Conservation (phyloP, 2,888 invertebrate genomes). For the Tortricodes alternella region DNA sequence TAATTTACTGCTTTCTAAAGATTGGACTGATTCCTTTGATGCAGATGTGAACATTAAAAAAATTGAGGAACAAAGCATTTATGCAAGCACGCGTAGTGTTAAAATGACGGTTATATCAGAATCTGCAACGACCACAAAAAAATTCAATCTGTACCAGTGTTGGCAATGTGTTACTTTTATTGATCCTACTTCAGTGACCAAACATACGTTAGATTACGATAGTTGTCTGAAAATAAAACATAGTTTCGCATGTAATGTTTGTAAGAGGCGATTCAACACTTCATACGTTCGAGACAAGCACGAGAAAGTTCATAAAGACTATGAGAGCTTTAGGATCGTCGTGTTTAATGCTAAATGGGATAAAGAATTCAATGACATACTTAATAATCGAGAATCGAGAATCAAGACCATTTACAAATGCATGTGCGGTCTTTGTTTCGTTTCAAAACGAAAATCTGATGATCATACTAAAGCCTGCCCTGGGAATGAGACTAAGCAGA, state of each 20-base stretch:
- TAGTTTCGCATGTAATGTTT: not conserved
- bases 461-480: constrained; percentile 7
- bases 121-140: not conserved
- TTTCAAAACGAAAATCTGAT: not conserved
- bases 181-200: not conserved
- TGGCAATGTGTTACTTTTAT: constrained; percentile 11
- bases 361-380: not conserved
- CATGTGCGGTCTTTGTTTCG: constrained; percentile 14
- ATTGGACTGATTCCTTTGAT: constrained; percentile 3
- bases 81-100: not conserved
- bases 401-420: constrained; percentile 16
- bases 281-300: constrained; percentile 1
- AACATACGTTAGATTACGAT: constrained; percentile 11
- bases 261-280: constrained; percentile 5
- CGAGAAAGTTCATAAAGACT: not conserved
- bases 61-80: not conserved
- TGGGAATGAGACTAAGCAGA: not conserved
- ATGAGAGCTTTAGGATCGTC: not conserved
- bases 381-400: not conserved
- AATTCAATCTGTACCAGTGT: constrained; percentile 4
- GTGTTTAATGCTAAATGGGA: too few relatives aligned
- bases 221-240: constrained; percentile 3
- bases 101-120: constrained; percentile 2
- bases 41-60: not conserved
- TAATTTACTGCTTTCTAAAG: not conserved